Evolutionary conservation across 1,140 invertebrate genomes (phyloP), one percentile per base, ranked within the genome.

Genomic region (Araneus ventricosus): DNA sequence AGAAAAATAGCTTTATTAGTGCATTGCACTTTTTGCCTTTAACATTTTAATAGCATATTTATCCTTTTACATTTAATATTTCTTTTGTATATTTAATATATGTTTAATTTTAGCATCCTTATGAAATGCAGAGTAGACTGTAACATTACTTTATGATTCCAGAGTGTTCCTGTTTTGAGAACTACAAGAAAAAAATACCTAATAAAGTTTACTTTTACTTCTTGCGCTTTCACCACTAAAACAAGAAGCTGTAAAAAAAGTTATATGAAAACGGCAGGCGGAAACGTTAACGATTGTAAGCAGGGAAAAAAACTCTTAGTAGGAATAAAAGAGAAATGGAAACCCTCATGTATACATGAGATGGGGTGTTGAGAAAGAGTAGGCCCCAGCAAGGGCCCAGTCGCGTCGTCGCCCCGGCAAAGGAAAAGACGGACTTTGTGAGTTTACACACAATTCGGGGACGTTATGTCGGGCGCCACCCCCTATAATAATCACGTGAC

Each of bases 401-500:
- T 41, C 88, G 27, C 88, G 88, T 79, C 88, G 88, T 57, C 88
- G 67, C 67, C 67, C 67, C 57, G 14, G 39, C 34, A 89, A 7
- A 79, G 88, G 27, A 45, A 34, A 75, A 89, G 88, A 52, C 88
- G 41, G 70, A 79, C 70, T 79, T 52, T 67, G 67, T 30, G 88
- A 89, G 88, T 79, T 89, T 89, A 80, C 88, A 89, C 84, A 86
- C 84, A 86, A 57, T 57, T 75, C 45, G 88, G 70, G 88, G 88
- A 70, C 88, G 57, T 79, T 39, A 52, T 89, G 88, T 89, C 88
- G 88, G 88, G 88, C 88, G 88, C 88, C 88, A 89, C 88, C 88
- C 88, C 88, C 70, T 89, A 89, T 89, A 89, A 89, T 89, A 89
- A 89, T 89, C 88, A 89, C 63, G 70, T 89, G 88, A 89, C 88